Evolutionary conservation across 1,140 invertebrate genomes (phyloP), one percentile per base, ranked within the genome.

Genomic region (Nomia melanderi): DNA sequence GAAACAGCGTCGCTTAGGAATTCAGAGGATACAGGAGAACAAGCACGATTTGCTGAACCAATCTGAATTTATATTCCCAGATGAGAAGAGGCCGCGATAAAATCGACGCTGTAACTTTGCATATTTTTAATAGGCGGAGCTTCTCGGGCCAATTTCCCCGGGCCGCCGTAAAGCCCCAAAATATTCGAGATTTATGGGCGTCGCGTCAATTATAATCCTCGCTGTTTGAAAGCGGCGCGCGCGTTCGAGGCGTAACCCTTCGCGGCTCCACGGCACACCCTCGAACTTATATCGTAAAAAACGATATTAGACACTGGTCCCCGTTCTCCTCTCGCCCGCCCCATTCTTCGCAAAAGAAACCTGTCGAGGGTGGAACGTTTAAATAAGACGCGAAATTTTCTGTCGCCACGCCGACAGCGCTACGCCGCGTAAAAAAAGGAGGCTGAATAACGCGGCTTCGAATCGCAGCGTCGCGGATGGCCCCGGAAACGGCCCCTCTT

Each of bases 121-220:
- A 67, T 78, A 69, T 69, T 82, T 82, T 39, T 53, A 73, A 75
- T 57, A 27, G 50, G 3, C 27, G 81, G 73, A 87, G 76, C 87
- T 78, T 90, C 89, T 89, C 88, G 82, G 87, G 84, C 90, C 91
- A 92, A 92, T 92, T 91, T 91, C 83, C 1, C 84, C 74, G 77
- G 84, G 50, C 47, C 76, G 69, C 87, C 89, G 85, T 92, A 92
- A 92, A 92, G 88, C 88, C 88, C 90, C 71, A 4, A 41, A 89
- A 91, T 91, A 87, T 87, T 88, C 81, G 86, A 92, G 89, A 92
- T 92, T 92, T 92, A 92, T 85, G 87, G 64, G 74, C 87, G 84
- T 89, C 86, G 85, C 87, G 87, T 90, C 90, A 92, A 92, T 92
- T 92, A 92, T 92, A 92, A 92, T 88, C 85, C 88, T 80, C 92